phyloP scores from a whole-genome alignment of 2,113 vertebrate genomes.

The Promerops cafer region DNA sequence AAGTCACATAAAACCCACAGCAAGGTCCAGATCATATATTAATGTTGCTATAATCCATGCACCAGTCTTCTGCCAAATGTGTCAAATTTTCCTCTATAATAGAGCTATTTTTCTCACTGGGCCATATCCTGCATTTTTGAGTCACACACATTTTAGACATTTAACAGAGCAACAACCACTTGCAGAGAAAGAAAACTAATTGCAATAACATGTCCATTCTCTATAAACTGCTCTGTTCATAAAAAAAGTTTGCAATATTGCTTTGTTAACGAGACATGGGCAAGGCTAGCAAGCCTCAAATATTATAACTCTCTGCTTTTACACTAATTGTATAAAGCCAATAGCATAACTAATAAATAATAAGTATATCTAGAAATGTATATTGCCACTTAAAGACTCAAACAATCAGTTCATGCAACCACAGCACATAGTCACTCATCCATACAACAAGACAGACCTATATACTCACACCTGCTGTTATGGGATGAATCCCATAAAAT shows the following conservation, averaged over 20 bases:
- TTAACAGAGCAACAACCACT: slow-evolving; percentile 35
- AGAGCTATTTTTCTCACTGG: slow-evolving; percentile 34
- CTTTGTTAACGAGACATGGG: background rate
- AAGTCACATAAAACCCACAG: slow-evolving; percentile 31
- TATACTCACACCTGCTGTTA: background rate
- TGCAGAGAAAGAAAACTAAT: slow-evolving; percentile 22
- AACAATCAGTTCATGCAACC: background rate
- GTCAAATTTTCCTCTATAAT: slow-evolving; percentile 32
- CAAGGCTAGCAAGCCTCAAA: background rate
- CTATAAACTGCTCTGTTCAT: background rate
- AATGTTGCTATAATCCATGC: slow-evolving; percentile 8
- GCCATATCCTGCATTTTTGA: slow-evolving; percentile 36
- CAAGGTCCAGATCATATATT: background rate
- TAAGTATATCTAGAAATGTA: background rate
- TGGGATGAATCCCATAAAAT: background rate
- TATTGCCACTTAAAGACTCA: background rate
- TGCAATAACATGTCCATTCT: slow-evolving; percentile 22
- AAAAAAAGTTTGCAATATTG: background rate
- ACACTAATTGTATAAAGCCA: background rate
- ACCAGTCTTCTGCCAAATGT: slow-evolving; percentile 35
- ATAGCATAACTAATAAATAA: background rate
- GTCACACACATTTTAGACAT: background rate
- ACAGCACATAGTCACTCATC: background rate
- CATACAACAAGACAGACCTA: background rate
- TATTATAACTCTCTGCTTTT: background rate